Conservation (phyloP, 2,113 vertebrate genomes). For the Chaetops frenatus region DNA sequence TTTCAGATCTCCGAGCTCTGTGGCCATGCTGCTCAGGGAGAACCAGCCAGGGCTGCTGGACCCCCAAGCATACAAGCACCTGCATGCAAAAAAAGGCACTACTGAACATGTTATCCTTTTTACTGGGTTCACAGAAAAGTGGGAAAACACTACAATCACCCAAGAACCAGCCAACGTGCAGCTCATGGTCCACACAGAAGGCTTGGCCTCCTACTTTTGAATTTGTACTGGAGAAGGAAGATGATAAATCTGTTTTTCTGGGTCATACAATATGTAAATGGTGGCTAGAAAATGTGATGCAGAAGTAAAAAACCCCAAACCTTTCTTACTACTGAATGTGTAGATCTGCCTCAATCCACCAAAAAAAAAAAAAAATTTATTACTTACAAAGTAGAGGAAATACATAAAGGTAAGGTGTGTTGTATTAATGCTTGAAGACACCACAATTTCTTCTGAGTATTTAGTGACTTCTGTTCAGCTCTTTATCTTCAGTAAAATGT, state of each 20-base stretch:
- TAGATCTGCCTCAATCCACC: background rate
- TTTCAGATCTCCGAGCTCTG: background rate
- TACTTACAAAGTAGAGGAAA: background rate
- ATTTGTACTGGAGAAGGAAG: background rate
- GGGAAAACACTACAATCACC: background rate
- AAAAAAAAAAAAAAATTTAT: background rate
- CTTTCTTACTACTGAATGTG: background rate
- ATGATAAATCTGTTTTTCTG: background rate
- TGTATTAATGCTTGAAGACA: background rate
- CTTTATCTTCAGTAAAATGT: constrained; percentile 1
- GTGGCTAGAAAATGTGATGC: background rate
- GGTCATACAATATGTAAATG: background rate
- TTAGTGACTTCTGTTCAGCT: background rate
- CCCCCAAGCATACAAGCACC: rapidly evolving
- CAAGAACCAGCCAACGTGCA: background rate
- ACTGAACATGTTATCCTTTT: background rate
- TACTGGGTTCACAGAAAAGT: background rate
- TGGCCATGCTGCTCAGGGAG: background rate
- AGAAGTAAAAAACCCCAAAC: background rate
- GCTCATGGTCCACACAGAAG: background rate
- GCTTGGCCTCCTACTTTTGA: background rate
- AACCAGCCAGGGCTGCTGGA: background rate
- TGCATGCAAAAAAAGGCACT: background rate
- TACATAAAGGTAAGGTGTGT: background rate
- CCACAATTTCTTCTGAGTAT: background rate